Evolutionary conservation across 2,797 vertebrate species (phyloP).

Genomic region (Florisuga fusca): DNA sequence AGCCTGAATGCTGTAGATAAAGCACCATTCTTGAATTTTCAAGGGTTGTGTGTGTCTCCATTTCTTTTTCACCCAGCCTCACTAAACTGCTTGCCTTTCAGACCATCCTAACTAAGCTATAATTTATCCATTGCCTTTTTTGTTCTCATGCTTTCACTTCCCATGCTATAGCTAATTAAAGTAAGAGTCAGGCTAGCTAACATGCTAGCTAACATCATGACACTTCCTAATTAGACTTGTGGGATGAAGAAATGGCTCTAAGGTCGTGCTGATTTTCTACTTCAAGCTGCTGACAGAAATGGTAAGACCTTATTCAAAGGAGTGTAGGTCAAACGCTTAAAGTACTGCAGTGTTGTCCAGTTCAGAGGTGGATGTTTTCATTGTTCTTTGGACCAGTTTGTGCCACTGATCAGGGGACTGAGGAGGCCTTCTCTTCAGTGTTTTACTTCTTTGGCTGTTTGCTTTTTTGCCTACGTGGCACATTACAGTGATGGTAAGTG

Average conservation of each 20-base stretch:
- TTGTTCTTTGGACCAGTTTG: not conserved
- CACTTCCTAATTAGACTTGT: constrained; percentile 15
- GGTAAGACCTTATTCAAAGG: not conserved
- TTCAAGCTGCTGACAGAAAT: constrained; percentile 14
- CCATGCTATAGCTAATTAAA: constrained; percentile 34
- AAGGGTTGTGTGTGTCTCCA: constrained; percentile 32
- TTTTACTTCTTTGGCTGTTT: not conserved
- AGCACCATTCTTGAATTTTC: not conserved
- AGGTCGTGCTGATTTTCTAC: constrained; percentile 9
- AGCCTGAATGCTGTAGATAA: not conserved
- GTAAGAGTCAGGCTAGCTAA: constrained; percentile 10
- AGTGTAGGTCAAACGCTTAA: not conserved
- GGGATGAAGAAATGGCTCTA: constrained; percentile 31
- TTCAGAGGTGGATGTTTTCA: not conserved
- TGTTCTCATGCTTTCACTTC: not conserved
- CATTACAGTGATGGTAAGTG: not conserved
- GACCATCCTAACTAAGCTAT: not conserved
- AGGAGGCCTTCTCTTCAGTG: not conserved
- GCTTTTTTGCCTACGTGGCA: not conserved
- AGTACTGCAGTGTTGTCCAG: not conserved
- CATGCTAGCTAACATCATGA: not conserved
- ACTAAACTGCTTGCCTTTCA: not conserved
- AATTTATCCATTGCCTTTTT: constrained; percentile 44
- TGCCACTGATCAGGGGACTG: not conserved
- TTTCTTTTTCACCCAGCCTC: constrained; percentile 1